A percentile compares a stretch with the other conserved stretches of the same genome.
Conservation (phyloP, 1,140 invertebrate species). For the Drosophila chauvacae region DNA sequence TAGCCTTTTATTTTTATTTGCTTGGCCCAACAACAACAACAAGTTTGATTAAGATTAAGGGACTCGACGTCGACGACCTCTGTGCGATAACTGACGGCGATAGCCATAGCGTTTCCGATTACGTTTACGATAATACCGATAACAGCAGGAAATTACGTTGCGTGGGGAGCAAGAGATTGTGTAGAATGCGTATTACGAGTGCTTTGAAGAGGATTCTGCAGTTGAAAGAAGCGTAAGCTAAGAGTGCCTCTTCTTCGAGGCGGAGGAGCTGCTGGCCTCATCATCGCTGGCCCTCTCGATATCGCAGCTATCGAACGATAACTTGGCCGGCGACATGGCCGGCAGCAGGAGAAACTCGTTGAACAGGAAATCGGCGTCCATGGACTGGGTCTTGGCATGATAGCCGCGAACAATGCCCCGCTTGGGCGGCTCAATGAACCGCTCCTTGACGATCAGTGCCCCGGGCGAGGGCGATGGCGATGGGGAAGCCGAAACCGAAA, state of each 20-base stretch:
- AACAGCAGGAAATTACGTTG: constrained; percentile 10
- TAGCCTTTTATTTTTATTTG: constrained; percentile 46
- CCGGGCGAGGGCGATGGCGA: constrained; percentile 69
- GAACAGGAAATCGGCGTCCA: constrained; percentile 80
- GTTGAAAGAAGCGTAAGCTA: constrained; percentile 8
- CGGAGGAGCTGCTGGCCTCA: neutral
- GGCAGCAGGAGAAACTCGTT: constrained; percentile 78
- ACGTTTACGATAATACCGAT: neutral
- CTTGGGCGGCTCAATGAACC: constrained; percentile 85
- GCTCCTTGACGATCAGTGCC: constrained; percentile 85
- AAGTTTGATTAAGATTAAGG: constrained; percentile 45
- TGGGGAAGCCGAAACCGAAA: constrained; percentile 11
- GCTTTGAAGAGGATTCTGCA: constrained; percentile 9
- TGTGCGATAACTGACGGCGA: constrained; percentile 10
- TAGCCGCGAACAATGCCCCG: constrained; percentile 85
- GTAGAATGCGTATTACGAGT: constrained; percentile 6
- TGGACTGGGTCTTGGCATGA: constrained; percentile 84
- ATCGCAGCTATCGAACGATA: constrained; percentile 39
- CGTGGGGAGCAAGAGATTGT: constrained; percentile 1
- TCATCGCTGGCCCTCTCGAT: constrained; percentile 30
- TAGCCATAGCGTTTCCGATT: constrained; percentile 1
- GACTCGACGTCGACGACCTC: neutral
- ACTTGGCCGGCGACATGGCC: constrained; percentile 38
- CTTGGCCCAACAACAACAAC: constrained; percentile 63
- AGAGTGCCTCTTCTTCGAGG: constrained; percentile 4